These are phyloP conservation scores for Charina bottae DNA, from an alignment of 2,113 vertebrate species.

Conservation along the genomic window DNA sequence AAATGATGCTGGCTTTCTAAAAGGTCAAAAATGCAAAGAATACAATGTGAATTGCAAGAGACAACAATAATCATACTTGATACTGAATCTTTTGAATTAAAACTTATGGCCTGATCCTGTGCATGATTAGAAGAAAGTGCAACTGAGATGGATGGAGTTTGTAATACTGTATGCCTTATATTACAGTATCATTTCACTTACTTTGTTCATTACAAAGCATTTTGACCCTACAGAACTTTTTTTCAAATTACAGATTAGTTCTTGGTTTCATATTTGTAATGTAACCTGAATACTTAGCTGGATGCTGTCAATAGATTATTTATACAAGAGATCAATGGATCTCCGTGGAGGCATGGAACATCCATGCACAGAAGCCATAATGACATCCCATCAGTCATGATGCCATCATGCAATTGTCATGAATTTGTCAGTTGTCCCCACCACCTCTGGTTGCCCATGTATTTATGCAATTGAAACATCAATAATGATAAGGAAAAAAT, in stretches of 20 bases:
- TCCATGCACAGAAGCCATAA: not conserved
- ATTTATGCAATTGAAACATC: not conserved
- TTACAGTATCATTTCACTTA: not conserved
- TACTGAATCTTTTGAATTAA: constrained; percentile 36
- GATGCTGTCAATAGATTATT: not conserved
- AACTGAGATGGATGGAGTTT: not conserved
- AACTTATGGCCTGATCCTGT: not conserved
- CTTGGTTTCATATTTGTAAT: not conserved
- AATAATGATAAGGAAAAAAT: not conserved
- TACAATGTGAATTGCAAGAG: constrained; percentile 53
- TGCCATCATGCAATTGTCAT: not conserved
- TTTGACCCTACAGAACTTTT: rapidly evolving
- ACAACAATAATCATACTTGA: constrained; percentile 45
- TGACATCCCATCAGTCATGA: not conserved
- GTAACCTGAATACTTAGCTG: not conserved
- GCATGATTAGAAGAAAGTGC: not conserved
- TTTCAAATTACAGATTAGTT: not conserved
- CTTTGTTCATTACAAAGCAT: rapidly evolving
- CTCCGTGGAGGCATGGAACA: not conserved
- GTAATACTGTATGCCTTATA: not conserved
- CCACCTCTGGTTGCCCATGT: not conserved
- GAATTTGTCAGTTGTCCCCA: not conserved
- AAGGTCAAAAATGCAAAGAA: constrained; percentile 57
- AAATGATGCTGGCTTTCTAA: constrained; percentile 61
- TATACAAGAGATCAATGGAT: not conserved